Conservation (phyloP, 2,888 invertebrate species). For the Coelinius sp. region DNA sequence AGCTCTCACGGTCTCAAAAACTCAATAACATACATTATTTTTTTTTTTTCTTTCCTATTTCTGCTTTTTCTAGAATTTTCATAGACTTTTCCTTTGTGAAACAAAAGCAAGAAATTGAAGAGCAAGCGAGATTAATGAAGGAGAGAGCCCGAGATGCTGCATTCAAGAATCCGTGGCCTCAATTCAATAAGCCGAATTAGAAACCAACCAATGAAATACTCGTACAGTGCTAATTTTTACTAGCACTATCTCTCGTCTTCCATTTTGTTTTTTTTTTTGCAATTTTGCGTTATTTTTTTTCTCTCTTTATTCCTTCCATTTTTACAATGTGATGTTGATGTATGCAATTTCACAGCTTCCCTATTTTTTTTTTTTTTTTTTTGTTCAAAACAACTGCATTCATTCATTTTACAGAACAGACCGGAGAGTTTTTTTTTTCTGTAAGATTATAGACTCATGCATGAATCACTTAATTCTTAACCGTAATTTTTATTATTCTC, state of each 20-base stretch:
- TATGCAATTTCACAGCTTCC: neutral
- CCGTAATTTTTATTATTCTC: neutral
- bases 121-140: conserved; percentile 74
- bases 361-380: neutral
- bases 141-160: conserved; percentile 67
- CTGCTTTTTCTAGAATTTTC: conserved; percentile 79
- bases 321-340: neutral
- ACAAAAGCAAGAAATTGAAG: conserved; percentile 78
- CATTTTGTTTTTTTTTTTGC: conserved; percentile 16
- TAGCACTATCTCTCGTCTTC: neutral
- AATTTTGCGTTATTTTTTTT: conserved; percentile 26
- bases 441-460: neutral
- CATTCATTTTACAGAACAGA: neutral
- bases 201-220: conserved; percentile 14
- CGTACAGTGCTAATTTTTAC: neutral
- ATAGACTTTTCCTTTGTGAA: conserved; percentile 87
- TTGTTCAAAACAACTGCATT: too few species aligned
- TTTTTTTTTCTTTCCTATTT: neutral
- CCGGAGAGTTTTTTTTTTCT: neutral
- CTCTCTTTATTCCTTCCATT: too few species aligned
- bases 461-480: neutral
- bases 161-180: conserved; percentile 69
- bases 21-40: neutral
- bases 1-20: neutral
- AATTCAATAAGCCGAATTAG: conserved; percentile 68